phyloP scores from a whole-genome alignment of 2,888 invertebrate species.

The Lochmaea capreae region DNA sequence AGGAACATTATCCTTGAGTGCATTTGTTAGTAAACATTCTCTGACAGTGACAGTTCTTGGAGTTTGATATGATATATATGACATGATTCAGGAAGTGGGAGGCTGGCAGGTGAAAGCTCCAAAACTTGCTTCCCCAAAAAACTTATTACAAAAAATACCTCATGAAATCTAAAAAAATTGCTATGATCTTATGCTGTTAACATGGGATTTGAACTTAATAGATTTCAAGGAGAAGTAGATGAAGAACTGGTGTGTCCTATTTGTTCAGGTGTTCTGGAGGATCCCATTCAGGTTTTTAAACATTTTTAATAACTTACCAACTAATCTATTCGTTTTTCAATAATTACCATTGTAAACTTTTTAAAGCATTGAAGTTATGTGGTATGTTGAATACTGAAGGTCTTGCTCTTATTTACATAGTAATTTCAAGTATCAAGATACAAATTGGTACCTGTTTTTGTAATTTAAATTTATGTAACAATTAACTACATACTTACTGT shows the following conservation, averaged over 20 bases:
- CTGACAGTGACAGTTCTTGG: conserved; percentile 9
- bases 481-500: not conserved
- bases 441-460: not conserved
- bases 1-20: not conserved
- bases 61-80: conserved; percentile 10
- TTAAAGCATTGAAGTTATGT: not conserved
- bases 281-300: conserved; percentile 86
- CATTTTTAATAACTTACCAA: conserved; percentile 9
- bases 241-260: conserved; percentile 97
- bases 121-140: conserved; percentile 29
- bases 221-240: conserved; percentile 96
- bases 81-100: conserved; percentile 28
- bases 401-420: not conserved
- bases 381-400: not conserved
- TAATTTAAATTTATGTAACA: not conserved
- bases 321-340: not conserved
- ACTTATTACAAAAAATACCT: conserved; percentile 24
- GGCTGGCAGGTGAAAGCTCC: conserved; percentile 31
- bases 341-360: not conserved
- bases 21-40: conserved; percentile 2
- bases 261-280: conserved; percentile 94
- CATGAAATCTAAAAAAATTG: conserved; percentile 37
- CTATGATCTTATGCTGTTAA: conserved; percentile 42
- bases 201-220: conserved; percentile 95
- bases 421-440: not conserved